These are phyloP conservation scores for Antedon mediterranea DNA, from an alignment of 53 echinoderm and acorn worm genomes.

Conservation along the genomic window DNA sequence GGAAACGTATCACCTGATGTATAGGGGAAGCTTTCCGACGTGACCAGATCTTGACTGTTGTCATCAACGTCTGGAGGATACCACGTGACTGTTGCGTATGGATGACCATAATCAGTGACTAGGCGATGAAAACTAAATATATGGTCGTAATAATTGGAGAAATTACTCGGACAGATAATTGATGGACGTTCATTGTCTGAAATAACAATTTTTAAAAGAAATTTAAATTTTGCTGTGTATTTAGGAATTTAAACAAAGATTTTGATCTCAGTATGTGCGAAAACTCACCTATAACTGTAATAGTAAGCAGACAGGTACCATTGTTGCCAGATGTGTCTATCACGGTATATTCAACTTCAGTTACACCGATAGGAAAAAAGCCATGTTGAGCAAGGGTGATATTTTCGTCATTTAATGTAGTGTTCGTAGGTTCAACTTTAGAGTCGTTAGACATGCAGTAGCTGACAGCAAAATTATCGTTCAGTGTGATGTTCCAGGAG, in stretches of 20 bases:
- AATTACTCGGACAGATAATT: neutral
- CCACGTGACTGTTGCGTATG: neutral
- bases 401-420: neutral
- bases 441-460: neutral
- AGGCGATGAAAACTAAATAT: neutral
- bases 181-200: neutral
- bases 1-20: neutral
- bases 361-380: neutral
- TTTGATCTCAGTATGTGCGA: neutral
- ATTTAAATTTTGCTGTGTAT: too few relatives aligned
- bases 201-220: neutral
- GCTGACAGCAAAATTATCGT: neutral
- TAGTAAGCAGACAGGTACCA: neutral
- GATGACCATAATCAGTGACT: neutral
- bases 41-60: neutral
- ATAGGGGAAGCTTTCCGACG: neutral
- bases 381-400: neutral
- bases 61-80: neutral
- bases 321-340: neutral
- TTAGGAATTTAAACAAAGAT: too few relatives aligned
- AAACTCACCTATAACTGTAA: neutral
- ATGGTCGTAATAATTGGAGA: neutral
- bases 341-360: neutral
- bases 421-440: neutral
- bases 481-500: neutral